Base-by-base conservation (phyloP, 2,888 invertebrate genomes). In the Patella caerulea region DNA sequence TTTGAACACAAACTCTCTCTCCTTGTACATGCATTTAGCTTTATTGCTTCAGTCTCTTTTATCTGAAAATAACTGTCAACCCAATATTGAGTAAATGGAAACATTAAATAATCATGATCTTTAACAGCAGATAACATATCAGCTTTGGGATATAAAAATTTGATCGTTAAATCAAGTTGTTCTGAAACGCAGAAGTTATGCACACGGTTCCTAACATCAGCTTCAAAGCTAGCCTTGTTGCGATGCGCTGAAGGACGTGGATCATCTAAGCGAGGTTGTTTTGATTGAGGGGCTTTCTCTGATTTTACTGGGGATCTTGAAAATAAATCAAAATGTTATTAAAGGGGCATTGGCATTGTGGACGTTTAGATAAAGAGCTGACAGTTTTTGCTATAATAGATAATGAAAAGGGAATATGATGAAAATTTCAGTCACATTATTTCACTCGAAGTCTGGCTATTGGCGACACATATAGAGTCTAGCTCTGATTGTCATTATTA, bases 211-310 rank as follows among this genome's bases (percentile, higher is more conserved):
- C 78, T 17, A 9, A 79, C 79, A 71, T 53, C 1, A 53, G 71
- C 75, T 17, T 79, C 45, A 70, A 79, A 79, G 12, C 78, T 72
- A 5, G 71, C 17, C 24, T 17, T 12, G 45, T 73, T 73, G 24
- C 75, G 34, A 75, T 56, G 75, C 34, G 71, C 70, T 2, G 34
- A n/a, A n/a, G 79, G 79, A n/a, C 79, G 19, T 9, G 79, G 79
- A 52, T 79, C 79, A 52, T 65, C 55, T 74, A 79, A 54, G 45
- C n/a, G 3, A n/a, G 15, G 17, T 56, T 3, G 14, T 17, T 56
- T 56, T 56, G 56, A 34, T 34, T 2, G 34, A 34, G 34, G 34
- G 2, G 2, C 2, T 2, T 34, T 2, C 2, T 34, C 34, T 3
- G 34, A 34, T 34, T 34, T 34, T 34, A 34, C 34, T 34, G 34